Evolutionary conservation across 2,888 invertebrate genomes (phyloP), one percentile per base, ranked within the genome.

Genomic region (Octonoba sinensis): DNA sequence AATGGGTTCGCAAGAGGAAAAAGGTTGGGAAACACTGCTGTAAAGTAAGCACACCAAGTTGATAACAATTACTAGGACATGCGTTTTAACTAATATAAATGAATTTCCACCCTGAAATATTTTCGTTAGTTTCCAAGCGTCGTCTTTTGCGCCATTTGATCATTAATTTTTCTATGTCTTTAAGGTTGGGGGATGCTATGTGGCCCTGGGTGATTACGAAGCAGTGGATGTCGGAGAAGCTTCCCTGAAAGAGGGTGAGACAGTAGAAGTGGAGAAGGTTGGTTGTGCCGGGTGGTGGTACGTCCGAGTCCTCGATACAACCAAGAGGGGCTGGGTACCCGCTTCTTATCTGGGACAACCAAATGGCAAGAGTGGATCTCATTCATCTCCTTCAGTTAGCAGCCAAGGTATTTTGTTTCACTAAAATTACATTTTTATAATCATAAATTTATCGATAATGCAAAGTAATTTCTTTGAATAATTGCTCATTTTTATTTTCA

Each of bases 201-300:
- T 95, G 87, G 96, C 95, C 86, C 91, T 97, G 87, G 96, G 96
- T 84, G 96, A 97, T 91, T 97, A 97, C 91, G 93, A 93, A 88
- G 95, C 96, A 84, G 93, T 95, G 89, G 96, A 96, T 86, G 93
- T 93, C 86, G 95, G 95, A 85, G 97, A 97, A 90, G 94, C 97
- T 85, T 94, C 94, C 85, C 92, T 97, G 90, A 92, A 92, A 82
- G 96, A 96, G 90, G 96, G 96, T 24, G 96, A 97, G 90, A 91
- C 92, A 86, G 93, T 97, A 86, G 95, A 96, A 88, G 91, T 97
- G 86, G 91, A 96, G 86, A 96, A 96, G 90, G 94, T 89, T 87
- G 88, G 89, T 88, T 22, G 88, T 88, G 8, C 84, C 88, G 60
- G 89, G 87, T 3, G 89, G 88, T 85, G 88, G 87, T 12, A 36